phyloP scores from a whole-genome alignment of 2,113 vertebrate genomes.

The Smithornis capensis region DNA sequence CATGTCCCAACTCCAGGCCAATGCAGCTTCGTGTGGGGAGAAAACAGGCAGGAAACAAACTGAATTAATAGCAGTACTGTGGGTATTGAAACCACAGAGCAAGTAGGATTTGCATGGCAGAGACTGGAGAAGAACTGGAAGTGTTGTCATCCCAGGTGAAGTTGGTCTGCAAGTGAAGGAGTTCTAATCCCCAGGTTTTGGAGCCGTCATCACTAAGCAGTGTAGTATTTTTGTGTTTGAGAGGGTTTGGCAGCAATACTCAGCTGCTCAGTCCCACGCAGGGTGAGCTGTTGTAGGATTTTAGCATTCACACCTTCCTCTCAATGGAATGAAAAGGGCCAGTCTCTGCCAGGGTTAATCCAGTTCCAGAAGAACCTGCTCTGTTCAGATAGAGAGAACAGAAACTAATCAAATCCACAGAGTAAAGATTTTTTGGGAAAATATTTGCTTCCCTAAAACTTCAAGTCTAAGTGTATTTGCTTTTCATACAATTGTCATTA shows the following conservation, averaged over 20 bases:
- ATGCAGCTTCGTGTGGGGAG: not conserved
- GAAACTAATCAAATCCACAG: not conserved
- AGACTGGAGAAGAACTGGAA: not conserved
- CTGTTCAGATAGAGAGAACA: not conserved
- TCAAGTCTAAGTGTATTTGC: not conserved
- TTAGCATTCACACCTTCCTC: not conserved
- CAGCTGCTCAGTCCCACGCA: not conserved
- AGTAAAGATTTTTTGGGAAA: not conserved
- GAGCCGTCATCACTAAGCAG: not conserved
- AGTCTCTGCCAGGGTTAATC: not conserved
- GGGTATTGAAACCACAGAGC: accelerated
- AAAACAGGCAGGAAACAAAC: not conserved
- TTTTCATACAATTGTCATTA: not conserved
- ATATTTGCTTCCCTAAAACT: not conserved
- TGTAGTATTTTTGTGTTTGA: not conserved
- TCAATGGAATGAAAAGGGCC: not conserved
- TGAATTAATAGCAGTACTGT: not conserved
- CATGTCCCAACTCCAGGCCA: not conserved
- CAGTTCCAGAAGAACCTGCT: not conserved
- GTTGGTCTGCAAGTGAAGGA: not conserved
- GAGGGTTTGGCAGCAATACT: not conserved
- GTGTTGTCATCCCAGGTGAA: not conserved
- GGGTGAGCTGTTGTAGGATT: not conserved
- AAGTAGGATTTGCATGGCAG: not conserved
- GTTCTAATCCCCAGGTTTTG: not conserved